Conservation (phyloP, 2,113 vertebrate genomes). For the Cacatua alba region DNA sequence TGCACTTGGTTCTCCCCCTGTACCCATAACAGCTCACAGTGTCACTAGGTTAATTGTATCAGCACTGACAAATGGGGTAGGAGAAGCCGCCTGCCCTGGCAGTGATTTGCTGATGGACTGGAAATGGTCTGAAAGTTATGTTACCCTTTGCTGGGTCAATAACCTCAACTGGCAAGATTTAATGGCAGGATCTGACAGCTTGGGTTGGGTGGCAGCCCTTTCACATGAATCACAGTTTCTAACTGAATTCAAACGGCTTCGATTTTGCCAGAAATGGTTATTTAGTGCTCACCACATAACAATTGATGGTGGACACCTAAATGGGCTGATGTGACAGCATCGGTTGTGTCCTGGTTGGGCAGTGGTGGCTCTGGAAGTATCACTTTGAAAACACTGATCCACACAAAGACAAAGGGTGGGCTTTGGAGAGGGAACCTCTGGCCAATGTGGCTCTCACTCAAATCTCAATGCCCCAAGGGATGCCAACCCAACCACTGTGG, state of each 20-base stretch:
- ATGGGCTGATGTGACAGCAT: neutral
- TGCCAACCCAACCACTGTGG: neutral
- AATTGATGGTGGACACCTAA: neutral
- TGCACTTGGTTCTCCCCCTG: neutral
- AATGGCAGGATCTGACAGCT: neutral
- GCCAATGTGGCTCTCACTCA: neutral
- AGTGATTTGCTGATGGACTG: conserved; percentile 24
- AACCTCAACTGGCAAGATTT: neutral
- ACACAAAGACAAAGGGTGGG: rapidly evolving
- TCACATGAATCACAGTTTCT: neutral
- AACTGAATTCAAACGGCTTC: neutral
- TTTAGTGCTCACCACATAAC: rapidly evolving
- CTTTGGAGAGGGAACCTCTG: neutral
- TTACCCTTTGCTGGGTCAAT: conserved; percentile 49
- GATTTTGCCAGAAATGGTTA: neutral
- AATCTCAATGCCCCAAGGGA: neutral
- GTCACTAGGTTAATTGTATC: conserved; percentile 56
- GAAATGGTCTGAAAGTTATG: conserved; percentile 49
- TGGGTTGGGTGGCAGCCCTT: rapidly evolving
- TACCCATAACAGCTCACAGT: neutral
- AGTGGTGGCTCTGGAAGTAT: neutral
- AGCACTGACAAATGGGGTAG: neutral
- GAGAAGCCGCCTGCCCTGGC: neutral
- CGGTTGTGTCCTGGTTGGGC: rapidly evolving
- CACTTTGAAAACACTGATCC: neutral